Conservation (phyloP, 2,113 vertebrate species). For the Mustela lutreola region DNA sequence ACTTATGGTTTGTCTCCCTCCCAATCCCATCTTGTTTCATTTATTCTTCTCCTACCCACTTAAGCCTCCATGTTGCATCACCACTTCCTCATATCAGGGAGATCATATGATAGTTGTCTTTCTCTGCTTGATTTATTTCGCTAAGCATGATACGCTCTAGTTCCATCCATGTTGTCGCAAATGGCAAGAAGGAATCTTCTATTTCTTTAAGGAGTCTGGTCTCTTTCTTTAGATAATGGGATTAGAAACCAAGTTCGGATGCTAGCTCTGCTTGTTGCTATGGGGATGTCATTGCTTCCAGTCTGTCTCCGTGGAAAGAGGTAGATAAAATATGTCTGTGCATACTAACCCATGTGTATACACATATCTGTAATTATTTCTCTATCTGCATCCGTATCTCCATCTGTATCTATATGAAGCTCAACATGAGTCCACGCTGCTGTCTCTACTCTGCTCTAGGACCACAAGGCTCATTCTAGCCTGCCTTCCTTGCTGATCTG, state of each 20-base stretch:
- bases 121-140: too few relatives aligned
- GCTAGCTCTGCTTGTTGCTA: background rate
- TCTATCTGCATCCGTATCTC: background rate
- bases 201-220: background rate
- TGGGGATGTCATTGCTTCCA: background rate
- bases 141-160: too few relatives aligned
- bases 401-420: background rate
- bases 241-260: background rate
- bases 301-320: background rate
- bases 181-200: background rate
- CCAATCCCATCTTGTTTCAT: too few relatives aligned
- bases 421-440: background rate
- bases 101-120: too few relatives aligned
- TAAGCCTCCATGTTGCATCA: too few relatives aligned
- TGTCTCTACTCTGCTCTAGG: background rate
- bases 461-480: background rate
- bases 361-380: background rate
- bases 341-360: background rate
- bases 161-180: too few relatives aligned
- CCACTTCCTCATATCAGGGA: too few relatives aligned
- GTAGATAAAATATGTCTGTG: background rate
- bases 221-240: slow-evolving; percentile 8
- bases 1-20: too few relatives aligned
- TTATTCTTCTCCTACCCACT: too few relatives aligned
- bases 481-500: background rate